Conservation (phyloP, 35 echinoderm and acorn worm species). For the Ophiothrix spiculata region DNA sequence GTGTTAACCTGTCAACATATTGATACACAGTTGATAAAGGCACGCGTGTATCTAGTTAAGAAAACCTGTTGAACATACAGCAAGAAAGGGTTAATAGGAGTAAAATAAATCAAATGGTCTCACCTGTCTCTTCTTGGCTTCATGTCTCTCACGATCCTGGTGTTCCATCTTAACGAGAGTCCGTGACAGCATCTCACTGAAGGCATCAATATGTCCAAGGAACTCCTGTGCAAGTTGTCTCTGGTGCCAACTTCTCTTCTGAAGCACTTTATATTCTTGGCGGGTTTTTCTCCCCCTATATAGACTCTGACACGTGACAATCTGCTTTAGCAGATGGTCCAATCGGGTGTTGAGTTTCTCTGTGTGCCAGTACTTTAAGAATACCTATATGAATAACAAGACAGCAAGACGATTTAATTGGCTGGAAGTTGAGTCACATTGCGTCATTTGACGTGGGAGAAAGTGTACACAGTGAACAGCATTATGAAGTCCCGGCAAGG, state of each 20-base stretch:
- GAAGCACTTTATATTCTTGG: slow-evolving; percentile 36
- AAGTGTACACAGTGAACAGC: no score
- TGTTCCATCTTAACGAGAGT: slow-evolving; percentile 44
- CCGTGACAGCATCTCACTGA: slow-evolving; percentile 14
- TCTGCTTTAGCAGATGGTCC: slow-evolving; percentile 47
- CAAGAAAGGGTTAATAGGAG: no score
- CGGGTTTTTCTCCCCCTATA: slow-evolving; percentile 63
- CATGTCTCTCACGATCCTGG: slow-evolving; percentile 54
- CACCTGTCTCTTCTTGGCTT: slow-evolving; percentile 73
- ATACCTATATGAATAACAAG: slow-evolving; percentile 39
- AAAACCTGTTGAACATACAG: no score
- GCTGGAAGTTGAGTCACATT: not conserved
- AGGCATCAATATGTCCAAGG: slow-evolving; percentile 44
- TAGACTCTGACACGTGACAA: slow-evolving; percentile 76
- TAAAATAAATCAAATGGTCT: no score
- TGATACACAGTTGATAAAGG: no score
- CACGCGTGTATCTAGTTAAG: no score
- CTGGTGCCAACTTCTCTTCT: slow-evolving; percentile 26
- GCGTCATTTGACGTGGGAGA: not conserved
- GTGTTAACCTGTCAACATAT: no score
- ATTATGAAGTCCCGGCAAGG: no score
- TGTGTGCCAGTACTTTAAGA: slow-evolving; percentile 93
- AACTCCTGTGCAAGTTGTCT: slow-evolving; percentile 21
- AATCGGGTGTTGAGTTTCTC: slow-evolving; percentile 86
- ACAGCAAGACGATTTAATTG: not conserved